phyloP scores from a whole-genome alignment of 2,888 invertebrate species.

The Phyto melanocephala region DNA sequence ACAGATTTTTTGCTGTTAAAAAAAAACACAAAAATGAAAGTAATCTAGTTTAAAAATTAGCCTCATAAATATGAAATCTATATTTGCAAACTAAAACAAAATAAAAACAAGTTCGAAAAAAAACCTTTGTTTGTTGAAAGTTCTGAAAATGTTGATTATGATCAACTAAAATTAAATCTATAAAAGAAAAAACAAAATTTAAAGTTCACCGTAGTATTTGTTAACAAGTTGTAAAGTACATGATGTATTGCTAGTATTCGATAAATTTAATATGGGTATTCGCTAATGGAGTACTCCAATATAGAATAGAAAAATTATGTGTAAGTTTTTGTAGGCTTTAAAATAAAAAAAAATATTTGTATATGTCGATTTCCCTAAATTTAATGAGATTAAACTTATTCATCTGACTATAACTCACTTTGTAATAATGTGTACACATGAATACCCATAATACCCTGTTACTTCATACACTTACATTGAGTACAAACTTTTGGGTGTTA shows the following conservation, averaged over 20 bases:
- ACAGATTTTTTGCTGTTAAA: too few species aligned
- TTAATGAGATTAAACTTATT: too few species aligned
- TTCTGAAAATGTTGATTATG: slow-evolving; percentile 44
- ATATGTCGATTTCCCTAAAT: too few species aligned
- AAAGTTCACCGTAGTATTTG: slow-evolving; percentile 33
- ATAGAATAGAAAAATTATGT: too few species aligned
- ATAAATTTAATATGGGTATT: neutral
- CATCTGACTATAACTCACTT: too few species aligned
- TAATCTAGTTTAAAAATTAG: slow-evolving; percentile 1
- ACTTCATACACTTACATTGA: neutral
- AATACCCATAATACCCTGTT: slow-evolving; percentile 10
- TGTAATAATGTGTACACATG: neutral
- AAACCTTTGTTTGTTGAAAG: slow-evolving; percentile 38
- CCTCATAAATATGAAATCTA: slow-evolving; percentile 21
- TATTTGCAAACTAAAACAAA: slow-evolving; percentile 4
- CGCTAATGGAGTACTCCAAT: neutral
- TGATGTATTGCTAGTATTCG: neutral
- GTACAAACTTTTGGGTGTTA: slow-evolving; percentile 1
- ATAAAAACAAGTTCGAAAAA: too few species aligned
- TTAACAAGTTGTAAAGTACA: slow-evolving; percentile 28
- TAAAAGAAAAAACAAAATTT: neutral
- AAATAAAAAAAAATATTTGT: too few species aligned
- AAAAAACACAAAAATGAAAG: neutral
- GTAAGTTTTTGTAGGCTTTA: too few species aligned
- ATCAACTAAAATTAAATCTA: slow-evolving; percentile 17